phyloP scores from a whole-genome alignment of 30 jellyfish, hydroid and myxozoan species.

The Turritopsis dohrnii region DNA sequence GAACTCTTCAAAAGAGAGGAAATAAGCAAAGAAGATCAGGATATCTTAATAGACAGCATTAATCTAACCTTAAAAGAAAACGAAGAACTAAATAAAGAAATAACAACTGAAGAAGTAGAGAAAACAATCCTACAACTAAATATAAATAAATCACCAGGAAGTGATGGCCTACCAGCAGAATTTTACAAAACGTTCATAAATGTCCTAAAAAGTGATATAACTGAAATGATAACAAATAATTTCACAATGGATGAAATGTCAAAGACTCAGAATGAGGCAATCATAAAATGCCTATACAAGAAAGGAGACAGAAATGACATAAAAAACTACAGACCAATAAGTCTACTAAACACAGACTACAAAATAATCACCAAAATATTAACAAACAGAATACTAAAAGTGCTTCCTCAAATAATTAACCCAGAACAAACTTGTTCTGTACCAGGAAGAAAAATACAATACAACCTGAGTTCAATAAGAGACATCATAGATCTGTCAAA shows the following conservation, averaged over 20 bases:
- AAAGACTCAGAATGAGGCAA: neutral
- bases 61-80: neutral
- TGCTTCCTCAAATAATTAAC: neutral
- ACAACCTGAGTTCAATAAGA: slow-evolving; percentile 19
- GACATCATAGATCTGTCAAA: neutral
- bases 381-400: slow-evolving; percentile 1
- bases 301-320: no score
- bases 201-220: neutral
- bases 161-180: slow-evolving; percentile 1
- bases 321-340: slow-evolving; percentile 21
- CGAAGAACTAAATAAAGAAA: neutral
- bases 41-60: neutral
- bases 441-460: slow-evolving; percentile 37
- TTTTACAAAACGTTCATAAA: neutral
- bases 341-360: slow-evolving; percentile 24
- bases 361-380: slow-evolving; percentile 27
- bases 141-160: neutral
- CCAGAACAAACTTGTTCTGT: slow-evolving; percentile 39
- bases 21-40: neutral
- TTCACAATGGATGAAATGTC: neutral
- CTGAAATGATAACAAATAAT: no score
- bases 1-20: neutral
- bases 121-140: neutral
- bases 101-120: neutral
- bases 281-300: neutral